phyloP scores from a whole-genome alignment of 2,113 vertebrate genomes.

The Dipodomys spectabilis region DNA sequence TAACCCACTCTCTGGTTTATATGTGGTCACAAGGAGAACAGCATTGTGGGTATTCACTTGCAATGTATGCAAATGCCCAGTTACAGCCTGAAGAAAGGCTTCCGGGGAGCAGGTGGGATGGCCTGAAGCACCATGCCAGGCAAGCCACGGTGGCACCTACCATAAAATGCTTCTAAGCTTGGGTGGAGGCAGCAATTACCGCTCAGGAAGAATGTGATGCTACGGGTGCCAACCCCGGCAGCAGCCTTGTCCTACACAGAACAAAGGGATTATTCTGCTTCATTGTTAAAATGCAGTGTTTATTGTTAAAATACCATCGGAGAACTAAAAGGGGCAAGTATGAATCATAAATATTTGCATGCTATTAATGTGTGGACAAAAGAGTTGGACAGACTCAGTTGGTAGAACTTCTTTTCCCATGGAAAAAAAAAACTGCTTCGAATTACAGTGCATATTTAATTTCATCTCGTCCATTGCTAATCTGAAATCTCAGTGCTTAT shows the following conservation, averaged over 20 bases:
- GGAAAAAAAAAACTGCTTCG: constrained; percentile 34
- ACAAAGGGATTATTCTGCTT: constrained; percentile 74
- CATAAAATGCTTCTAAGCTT: constrained; percentile 67
- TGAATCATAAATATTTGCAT: constrained; percentile 75
- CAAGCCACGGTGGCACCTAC: constrained; percentile 54
- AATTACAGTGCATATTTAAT: constrained; percentile 72
- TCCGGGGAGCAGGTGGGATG: constrained; percentile 63
- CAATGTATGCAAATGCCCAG: neutral
- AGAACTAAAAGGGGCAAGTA: constrained; percentile 45
- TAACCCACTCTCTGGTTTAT: neutral
- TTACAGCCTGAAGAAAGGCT: constrained; percentile 10
- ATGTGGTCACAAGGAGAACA: neutral
- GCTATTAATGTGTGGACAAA: constrained; percentile 67
- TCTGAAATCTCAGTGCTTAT: constrained; percentile 26
- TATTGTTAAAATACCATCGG: constrained; percentile 67
- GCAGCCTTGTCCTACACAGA: neutral
- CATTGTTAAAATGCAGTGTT: constrained; percentile 60
- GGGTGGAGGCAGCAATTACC: constrained; percentile 82
- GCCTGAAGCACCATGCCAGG: constrained; percentile 34
- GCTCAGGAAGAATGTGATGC: constrained; percentile 71
- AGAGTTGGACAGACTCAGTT: constrained; percentile 39
- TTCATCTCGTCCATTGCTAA: constrained; percentile 56
- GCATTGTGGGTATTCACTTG: neutral
- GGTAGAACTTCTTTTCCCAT: constrained; percentile 68
- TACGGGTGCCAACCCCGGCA: constrained; percentile 61